These are phyloP conservation scores for Cecropterus lyciades DNA, from an alignment of 1,140 invertebrate genomes.

Conservation along the genomic window DNA sequence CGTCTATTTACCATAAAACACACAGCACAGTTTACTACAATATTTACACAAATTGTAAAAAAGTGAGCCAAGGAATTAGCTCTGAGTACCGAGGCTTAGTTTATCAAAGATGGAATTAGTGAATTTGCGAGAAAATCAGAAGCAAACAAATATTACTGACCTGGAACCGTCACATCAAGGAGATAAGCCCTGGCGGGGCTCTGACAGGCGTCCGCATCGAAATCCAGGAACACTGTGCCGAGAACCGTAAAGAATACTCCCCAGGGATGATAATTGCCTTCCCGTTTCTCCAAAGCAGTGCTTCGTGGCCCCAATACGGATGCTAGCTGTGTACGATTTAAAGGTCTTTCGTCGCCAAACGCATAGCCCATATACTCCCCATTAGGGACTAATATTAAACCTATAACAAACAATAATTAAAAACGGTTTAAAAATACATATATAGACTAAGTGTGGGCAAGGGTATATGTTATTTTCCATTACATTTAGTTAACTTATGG, in stretches of 20 bases:
- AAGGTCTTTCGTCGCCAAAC: conserved; percentile 88
- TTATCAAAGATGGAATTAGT: conserved; percentile 21
- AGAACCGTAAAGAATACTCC: conserved; percentile 96
- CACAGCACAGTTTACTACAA: conserved; percentile 15
- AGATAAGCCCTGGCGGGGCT: conserved; percentile 96
- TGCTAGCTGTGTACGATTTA: conserved; percentile 63
- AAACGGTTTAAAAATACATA: too few relatives aligned
- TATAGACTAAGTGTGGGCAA: too few relatives aligned
- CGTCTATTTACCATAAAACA: too few relatives aligned
- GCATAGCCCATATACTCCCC: conserved; percentile 92
- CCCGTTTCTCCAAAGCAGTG: conserved; percentile 62
- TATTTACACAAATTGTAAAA: conserved; percentile 27
- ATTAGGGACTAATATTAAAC: conserved; percentile 95
- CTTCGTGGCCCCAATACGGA: conserved; percentile 70
- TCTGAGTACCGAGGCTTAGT: conserved; percentile 1
- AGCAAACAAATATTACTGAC: conserved; percentile 77
- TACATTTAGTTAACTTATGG: too few relatives aligned
- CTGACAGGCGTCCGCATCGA: conserved; percentile 98
- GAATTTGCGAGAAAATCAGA: conserved; percentile 16
- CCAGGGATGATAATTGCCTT: conserved; percentile 88
- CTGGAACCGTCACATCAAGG: conserved; percentile 95
- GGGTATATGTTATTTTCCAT: too few relatives aligned
- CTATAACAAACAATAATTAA: too few relatives aligned
- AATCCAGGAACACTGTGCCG: conserved; percentile 96
- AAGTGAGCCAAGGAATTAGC: conserved; percentile 25